Conservation (phyloP, 2,113 vertebrate genomes). For the Arothron firmamentum region DNA sequence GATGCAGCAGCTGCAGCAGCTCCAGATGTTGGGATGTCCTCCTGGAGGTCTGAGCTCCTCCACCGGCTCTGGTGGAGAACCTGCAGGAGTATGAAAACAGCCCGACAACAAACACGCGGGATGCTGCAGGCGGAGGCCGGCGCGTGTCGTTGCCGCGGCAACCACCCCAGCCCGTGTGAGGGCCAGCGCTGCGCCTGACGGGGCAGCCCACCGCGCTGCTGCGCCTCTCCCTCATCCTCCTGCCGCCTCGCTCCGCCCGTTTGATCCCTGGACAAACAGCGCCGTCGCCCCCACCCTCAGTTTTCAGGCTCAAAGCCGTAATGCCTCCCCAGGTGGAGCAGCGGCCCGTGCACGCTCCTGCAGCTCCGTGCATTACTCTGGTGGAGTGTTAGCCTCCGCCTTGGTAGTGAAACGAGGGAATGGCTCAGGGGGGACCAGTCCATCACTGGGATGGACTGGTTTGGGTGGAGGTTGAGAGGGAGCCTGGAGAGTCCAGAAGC, state of each 20-base stretch:
- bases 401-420: constrained; percentile 50
- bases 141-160: not conserved
- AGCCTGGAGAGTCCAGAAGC: no score
- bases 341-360: constrained; percentile 39
- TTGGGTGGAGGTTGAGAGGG: no score
- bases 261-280: constrained; percentile 61
- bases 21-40: not conserved
- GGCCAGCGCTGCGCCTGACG: constrained; percentile 51
- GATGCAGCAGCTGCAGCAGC: no score
- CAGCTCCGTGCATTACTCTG: constrained; percentile 61
- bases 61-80: no score
- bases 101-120: no score
- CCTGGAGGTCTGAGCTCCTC: no score
- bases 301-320: constrained; percentile 64
- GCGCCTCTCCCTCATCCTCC: constrained; percentile 27
- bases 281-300: constrained; percentile 42
- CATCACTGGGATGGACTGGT: no score
- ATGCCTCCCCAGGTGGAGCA: constrained; percentile 66
- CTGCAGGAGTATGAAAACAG: no score
- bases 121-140: no score
- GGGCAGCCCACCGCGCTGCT: constrained; percentile 36
- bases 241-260: constrained; percentile 45
- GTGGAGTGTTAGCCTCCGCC: constrained; percentile 57
- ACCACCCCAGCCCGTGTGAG: constrained; percentile 28
- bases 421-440: constrained; percentile 44